Evolutionary conservation across 2,797 vertebrate species (phyloP), one percentile per base, ranked within the genome.

Genomic region (Lagodon rhomboides): DNA sequence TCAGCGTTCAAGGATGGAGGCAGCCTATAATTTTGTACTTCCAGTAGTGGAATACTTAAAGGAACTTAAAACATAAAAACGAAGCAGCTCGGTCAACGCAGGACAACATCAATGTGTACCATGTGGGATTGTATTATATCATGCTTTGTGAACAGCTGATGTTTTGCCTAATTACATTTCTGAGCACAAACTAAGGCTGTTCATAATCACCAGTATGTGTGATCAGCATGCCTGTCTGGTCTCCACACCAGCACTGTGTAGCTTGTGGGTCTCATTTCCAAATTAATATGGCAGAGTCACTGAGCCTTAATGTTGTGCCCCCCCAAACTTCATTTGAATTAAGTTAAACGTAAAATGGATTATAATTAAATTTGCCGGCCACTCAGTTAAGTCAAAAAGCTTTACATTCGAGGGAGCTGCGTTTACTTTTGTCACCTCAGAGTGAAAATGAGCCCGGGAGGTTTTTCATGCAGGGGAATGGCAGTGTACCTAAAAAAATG

Each of bases 241-340:
- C 12, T 66, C 56, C 49, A 6, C 61, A 69, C 34, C 64, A 72
- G 55, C 23, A 41, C 23, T 46, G 22, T 60, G 58, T 46, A 69
- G 70, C 73, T 63, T 72, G 44, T 82, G 71, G 50, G 80, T 73
- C 30, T 11, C 66, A 34, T 51, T 44, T 47, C 49, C 64, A 81
- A 86, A 81, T 73, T 22, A 82, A 71, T 47, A 56, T 75, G 80
- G 50, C 76, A 69, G 71, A 77, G 56, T 73, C 82, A 47, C 46
- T 62, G 75, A 89, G 84, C 66, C 58, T 56, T 69, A 59, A 72
- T 73, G 62, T 56, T 69, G 41, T 75, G 2, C 8, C 41, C 16
- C 12, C 23, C 9, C 13, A 62, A 83, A 81, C 61, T 6, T 70
- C 10, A 73, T 84, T 78, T 73, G 7, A 76, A 85, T 87, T 30